Evolutionary conservation across 2,113 vertebrate genomes (phyloP).

Genomic region (Manacus vitellinus): DNA sequence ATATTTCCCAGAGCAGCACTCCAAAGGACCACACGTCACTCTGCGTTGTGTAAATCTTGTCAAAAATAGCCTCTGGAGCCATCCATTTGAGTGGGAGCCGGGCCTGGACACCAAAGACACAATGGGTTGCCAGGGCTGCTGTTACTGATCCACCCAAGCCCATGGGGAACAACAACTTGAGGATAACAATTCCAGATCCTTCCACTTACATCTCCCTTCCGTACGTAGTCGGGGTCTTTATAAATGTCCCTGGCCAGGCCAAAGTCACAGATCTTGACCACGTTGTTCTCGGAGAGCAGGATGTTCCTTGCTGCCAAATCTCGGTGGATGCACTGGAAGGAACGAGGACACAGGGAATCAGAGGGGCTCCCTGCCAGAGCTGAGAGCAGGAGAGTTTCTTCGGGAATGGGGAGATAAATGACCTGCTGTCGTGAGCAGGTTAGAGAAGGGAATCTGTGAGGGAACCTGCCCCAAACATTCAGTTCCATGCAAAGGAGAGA

Average conservation of each 20-base stretch:
- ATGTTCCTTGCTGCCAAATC: constrained; percentile 93
- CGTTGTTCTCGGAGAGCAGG: constrained; percentile 91
- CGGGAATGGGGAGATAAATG: neutral
- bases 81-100: constrained; percentile 95
- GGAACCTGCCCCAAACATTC: neutral
- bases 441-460: neutral
- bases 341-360: neutral
- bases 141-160: neutral
- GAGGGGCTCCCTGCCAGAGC: neutral
- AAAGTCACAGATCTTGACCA: constrained; percentile 96
- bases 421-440: neutral
- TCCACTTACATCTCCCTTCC: constrained; percentile 91
- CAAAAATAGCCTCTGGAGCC: constrained; percentile 95
- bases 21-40: constrained; percentile 96
- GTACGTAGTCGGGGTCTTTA: constrained; percentile 93
- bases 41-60: constrained; percentile 93
- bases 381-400: neutral
- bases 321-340: constrained; percentile 88
- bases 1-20: constrained; percentile 94
- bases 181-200: neutral
- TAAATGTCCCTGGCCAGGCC: constrained; percentile 92
- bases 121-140: neutral
- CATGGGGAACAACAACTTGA: fast-evolving
- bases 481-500: neutral
- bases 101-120: constrained; percentile 74